Percentiles rank a stretch among this genome's conserved stretches.
Evolutionary conservation across 2,888 invertebrate genomes (phyloP).

Genomic region (Synanthedon formicaeformis): DNA sequence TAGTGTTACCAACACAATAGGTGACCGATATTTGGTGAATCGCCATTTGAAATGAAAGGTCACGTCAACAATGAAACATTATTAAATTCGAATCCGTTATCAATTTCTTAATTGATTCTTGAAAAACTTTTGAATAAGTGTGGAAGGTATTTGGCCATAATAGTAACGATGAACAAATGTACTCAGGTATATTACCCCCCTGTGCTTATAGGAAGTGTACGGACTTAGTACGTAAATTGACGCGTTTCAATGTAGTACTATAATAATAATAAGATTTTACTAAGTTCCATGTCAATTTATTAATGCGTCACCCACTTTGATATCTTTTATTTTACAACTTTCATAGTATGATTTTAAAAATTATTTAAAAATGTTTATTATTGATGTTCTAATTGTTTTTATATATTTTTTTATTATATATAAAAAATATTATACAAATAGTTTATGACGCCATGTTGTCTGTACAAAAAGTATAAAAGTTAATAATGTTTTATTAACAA

Average conservation of each 20-base stretch:
- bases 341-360: too few relatives aligned
- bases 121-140: slow-evolving; percentile 9
- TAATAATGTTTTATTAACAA: too few relatives aligned
- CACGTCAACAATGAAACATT: neutral
- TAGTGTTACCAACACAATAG: neutral
- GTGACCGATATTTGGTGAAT: neutral
- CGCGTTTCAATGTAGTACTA: neutral
- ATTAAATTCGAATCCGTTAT: neutral
- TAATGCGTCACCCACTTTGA: too few relatives aligned
- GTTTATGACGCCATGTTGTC: too few relatives aligned
- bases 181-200: slow-evolving; percentile 11
- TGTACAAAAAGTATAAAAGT: too few relatives aligned
- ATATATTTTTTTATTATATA: too few relatives aligned
- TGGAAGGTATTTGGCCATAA: slow-evolving; percentile 10
- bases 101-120: slow-evolving; percentile 9
- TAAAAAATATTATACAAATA: too few relatives aligned
- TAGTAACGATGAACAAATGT: slow-evolving; percentile 12
- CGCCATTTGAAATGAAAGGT: neutral
- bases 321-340: too few relatives aligned
- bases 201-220: slow-evolving; percentile 7
- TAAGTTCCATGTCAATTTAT: too few relatives aligned
- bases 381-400: too few relatives aligned
- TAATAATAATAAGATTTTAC: too few relatives aligned
- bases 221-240: neutral
- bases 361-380: too few relatives aligned